These are phyloP conservation scores for Timandra comae DNA, from an alignment of 2,888 invertebrate genomes.

Conservation along the genomic window DNA sequence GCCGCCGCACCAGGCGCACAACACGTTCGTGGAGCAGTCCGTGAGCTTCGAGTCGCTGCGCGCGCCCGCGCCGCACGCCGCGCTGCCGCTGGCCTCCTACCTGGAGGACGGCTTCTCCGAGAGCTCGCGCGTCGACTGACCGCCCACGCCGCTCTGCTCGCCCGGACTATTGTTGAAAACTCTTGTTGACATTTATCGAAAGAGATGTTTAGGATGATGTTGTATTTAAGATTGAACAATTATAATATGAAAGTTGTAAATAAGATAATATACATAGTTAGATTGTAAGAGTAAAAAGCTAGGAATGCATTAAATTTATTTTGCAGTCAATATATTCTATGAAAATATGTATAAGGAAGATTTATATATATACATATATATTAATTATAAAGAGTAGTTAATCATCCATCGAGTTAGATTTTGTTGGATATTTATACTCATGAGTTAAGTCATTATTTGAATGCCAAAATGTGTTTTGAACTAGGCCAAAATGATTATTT, in stretches of 20 bases:
- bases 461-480: constrained; percentile 55
- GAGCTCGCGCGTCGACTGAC: constrained; percentile 65
- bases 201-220: constrained; percentile 34
- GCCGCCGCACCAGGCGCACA: constrained; percentile 54
- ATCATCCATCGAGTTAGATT: constrained; percentile 47
- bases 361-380: constrained; percentile 25
- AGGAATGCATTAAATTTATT: constrained; percentile 66
- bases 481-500: constrained; percentile 54
- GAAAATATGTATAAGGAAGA: constrained; percentile 46
- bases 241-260: constrained; percentile 63
- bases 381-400: constrained; percentile 44
- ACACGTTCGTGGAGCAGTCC: constrained; percentile 59
- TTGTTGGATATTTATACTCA: constrained; percentile 59
- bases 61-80: constrained; percentile 39
- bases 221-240: constrained; percentile 60
- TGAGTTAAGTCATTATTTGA: constrained; percentile 51
- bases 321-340: constrained; percentile 62
- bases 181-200: constrained; percentile 11
- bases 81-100: constrained; percentile 39
- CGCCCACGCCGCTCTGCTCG: constrained; percentile 10
- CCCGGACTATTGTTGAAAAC: constrained; percentile 20
- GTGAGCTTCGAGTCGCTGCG: constrained; percentile 56
- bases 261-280: constrained; percentile 69
- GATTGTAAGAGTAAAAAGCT: constrained; percentile 61
- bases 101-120: constrained; percentile 59